Evolutionary conservation across 1,140 invertebrate species (phyloP).

Genomic region (Araneus ventricosus): DNA sequence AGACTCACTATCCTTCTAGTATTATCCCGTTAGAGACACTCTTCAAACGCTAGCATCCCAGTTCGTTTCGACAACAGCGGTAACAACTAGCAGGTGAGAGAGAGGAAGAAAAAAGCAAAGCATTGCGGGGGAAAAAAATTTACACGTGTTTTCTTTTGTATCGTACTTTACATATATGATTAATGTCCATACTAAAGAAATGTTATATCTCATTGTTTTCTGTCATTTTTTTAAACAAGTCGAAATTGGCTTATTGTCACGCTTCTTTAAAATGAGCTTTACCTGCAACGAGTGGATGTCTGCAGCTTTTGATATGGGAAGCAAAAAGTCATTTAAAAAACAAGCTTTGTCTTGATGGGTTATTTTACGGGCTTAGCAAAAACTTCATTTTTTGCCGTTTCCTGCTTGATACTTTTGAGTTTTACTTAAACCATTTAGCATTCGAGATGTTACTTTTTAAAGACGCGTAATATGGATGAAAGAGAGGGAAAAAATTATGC

Average conservation of each 20-base stretch:
- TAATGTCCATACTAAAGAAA: conserved; percentile 61
- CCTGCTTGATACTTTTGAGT: not conserved
- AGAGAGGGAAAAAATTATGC: not conserved
- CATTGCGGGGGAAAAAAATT: conserved; percentile 14
- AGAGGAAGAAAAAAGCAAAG: not conserved
- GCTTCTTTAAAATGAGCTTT: conserved; percentile 61
- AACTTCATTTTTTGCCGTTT: conserved; percentile 27
- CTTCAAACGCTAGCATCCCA: conserved; percentile 17
- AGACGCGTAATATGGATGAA: not conserved
- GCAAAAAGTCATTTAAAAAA: conserved; percentile 63
- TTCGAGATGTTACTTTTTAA: not conserved
- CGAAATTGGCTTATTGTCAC: conserved; percentile 70
- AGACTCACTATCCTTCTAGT: conserved; percentile 35
- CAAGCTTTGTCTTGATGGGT: conserved; percentile 53
- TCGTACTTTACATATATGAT: conserved; percentile 66
- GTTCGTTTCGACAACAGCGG: conserved; percentile 19
- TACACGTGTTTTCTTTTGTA: conserved; percentile 5
- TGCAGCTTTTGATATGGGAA: conserved; percentile 10
- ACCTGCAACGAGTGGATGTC: conserved; percentile 28
- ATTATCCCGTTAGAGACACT: conserved; percentile 50
- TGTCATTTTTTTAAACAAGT: conserved; percentile 58
- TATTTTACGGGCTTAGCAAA: conserved; percentile 29
- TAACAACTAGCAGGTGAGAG: not conserved
- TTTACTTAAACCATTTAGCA: conserved; percentile 58
- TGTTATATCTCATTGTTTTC: conserved; percentile 60